phyloP scores from a whole-genome alignment of 2,888 invertebrate genomes.

The Ischnura elegans region DNA sequence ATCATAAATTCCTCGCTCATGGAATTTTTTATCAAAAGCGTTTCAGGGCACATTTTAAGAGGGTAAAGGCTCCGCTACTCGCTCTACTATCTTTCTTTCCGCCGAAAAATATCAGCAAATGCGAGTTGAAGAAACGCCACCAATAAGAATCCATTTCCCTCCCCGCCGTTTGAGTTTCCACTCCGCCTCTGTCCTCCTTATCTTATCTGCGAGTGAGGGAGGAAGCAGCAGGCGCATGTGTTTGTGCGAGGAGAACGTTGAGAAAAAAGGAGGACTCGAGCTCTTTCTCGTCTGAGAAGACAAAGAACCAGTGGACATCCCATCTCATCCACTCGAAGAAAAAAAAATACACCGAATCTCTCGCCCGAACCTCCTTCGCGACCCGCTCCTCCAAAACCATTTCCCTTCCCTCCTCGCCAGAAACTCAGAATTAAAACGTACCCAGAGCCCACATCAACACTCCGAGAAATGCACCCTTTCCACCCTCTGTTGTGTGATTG shows the following conservation, averaged over 20 bases:
- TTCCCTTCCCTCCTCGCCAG: not conserved
- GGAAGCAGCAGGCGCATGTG: not conserved
- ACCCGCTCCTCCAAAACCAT: not conserved
- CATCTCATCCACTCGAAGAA: conserved; percentile 55
- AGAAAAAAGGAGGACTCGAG: not conserved
- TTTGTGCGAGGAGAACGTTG: not conserved
- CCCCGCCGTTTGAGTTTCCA: not conserved
- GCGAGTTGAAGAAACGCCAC: conserved; percentile 35
- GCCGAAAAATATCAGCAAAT: conserved; percentile 30
- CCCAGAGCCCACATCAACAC: not conserved
- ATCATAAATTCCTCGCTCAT: not conserved
- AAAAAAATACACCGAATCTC: conserved; percentile 13
- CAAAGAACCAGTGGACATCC: conserved; percentile 58
- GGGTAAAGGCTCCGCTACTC: not conserved
- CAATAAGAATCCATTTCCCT: not conserved
- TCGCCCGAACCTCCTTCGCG: not conserved
- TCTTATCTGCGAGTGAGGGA: not conserved
- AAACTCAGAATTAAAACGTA: not conserved
- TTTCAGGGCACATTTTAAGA: not conserved
- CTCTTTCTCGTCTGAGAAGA: conserved; percentile 39
- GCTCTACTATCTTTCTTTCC: not conserved
- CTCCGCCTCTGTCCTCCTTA: not conserved
- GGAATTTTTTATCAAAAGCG: conserved; percentile 26
- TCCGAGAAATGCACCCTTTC: not conserved
- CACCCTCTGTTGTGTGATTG: not conserved